These are phyloP conservation scores for Eilema caniola DNA, from an alignment of 2,888 invertebrate genomes.

Conservation along the genomic window DNA sequence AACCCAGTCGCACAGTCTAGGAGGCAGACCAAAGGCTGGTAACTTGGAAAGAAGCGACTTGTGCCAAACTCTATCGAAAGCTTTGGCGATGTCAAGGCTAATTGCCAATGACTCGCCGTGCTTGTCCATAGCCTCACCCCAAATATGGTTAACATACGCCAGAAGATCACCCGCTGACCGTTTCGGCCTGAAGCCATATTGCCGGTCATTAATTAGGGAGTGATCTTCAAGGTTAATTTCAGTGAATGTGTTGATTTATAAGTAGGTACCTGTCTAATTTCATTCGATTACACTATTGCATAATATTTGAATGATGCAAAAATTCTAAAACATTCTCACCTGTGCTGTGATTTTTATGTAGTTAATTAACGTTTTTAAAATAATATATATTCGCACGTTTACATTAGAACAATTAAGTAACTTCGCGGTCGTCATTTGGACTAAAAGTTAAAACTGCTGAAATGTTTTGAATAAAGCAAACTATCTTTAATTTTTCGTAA, in stretches of 20 bases:
- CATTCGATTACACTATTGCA: neutral
- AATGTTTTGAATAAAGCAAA: neutral
- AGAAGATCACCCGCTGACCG: too few relatives aligned
- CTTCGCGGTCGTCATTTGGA: slow-evolving; percentile 37
- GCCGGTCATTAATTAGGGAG: too few relatives aligned
- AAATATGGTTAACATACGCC: too few relatives aligned
- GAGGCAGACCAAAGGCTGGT: too few relatives aligned
- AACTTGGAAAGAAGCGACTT: too few relatives aligned
- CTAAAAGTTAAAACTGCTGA: slow-evolving; percentile 27
- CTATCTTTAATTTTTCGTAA: neutral
- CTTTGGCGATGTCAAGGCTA: too few relatives aligned
- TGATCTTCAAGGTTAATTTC: too few relatives aligned
- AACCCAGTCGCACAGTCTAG: too few relatives aligned
- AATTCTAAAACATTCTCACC: slow-evolving; percentile 34
- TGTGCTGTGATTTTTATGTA: slow-evolving; percentile 26
- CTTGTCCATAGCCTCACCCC: too few relatives aligned
- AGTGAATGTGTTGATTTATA: neutral
- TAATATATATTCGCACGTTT: slow-evolving; percentile 37
- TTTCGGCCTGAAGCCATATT: too few relatives aligned
- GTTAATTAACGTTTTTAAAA: slow-evolving; percentile 42
- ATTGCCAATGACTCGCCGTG: too few relatives aligned
- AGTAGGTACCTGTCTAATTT: neutral
- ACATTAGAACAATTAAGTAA: slow-evolving; percentile 43
- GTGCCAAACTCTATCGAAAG: too few relatives aligned
- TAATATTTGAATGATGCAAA: slow-evolving; percentile 22